phyloP scores from a whole-genome alignment of 2,888 invertebrate species.

The Mimumesa dahlbomi region DNA sequence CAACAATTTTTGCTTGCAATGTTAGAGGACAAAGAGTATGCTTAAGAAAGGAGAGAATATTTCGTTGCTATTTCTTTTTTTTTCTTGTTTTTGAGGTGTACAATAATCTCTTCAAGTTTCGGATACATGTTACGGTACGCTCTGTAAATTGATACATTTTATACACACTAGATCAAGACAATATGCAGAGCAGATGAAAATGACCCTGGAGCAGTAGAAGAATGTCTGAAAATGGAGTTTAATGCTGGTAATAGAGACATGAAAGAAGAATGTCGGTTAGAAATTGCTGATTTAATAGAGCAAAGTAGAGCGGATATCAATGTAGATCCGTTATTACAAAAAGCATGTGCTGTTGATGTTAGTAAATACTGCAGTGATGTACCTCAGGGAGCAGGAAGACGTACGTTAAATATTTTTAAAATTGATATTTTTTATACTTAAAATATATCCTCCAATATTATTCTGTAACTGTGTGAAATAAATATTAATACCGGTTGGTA shows the following conservation, averaged over 20 bases:
- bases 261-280: slow-evolving; percentile 88
- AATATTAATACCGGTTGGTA: neutral
- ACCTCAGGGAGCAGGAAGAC: slow-evolving; percentile 94
- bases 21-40: too few relatives aligned
- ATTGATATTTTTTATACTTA: neutral
- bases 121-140: too few relatives aligned
- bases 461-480: too few relatives aligned
- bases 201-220: slow-evolving; percentile 86
- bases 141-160: too few relatives aligned
- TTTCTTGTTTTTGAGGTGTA: too few relatives aligned
- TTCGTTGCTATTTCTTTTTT: too few relatives aligned
- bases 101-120: too few relatives aligned
- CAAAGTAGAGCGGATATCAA: slow-evolving; percentile 96
- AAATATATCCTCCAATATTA: neutral
- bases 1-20: too few relatives aligned
- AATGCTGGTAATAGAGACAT: slow-evolving; percentile 88
- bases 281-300: slow-evolving; percentile 94
- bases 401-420: slow-evolving; percentile 82
- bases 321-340: slow-evolving; percentile 94
- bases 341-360: slow-evolving; percentile 93
- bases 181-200: slow-evolving; percentile 82
- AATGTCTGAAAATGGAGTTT: slow-evolving; percentile 89
- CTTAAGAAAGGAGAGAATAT: too few relatives aligned
- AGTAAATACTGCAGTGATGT: slow-evolving; percentile 90
- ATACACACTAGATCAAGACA: slow-evolving; percentile 78